Evolutionary conservation across 1,140 invertebrate genomes (phyloP).

Genomic region (Lepidotrigona ventralis): DNA sequence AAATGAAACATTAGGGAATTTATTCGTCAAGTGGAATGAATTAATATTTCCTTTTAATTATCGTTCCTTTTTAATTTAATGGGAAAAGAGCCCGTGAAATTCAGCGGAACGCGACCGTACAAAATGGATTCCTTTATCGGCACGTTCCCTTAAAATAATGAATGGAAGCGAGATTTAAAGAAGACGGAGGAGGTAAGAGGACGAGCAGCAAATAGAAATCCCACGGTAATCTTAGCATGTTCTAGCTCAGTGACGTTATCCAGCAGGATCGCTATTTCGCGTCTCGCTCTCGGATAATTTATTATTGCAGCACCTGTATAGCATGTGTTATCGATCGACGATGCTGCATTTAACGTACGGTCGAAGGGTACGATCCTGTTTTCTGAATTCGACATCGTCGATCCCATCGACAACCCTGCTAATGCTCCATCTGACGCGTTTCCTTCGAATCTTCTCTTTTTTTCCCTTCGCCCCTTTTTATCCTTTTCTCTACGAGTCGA

Average conservation of each 20-base stretch:
- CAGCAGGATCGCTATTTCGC: constrained; percentile 56
- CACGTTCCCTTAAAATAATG: constrained; percentile 21
- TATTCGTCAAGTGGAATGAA: background rate
- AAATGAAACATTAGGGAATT: background rate
- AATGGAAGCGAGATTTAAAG: constrained; percentile 42
- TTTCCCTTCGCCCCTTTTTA: background rate
- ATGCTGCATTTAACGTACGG: constrained; percentile 49
- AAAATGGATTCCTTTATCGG: constrained; percentile 22
- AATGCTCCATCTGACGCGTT: constrained; percentile 5
- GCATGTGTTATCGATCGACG: constrained; percentile 55
- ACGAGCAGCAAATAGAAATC: constrained; percentile 50
- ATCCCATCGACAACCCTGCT: background rate
- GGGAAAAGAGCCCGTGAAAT: background rate
- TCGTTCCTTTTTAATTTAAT: background rate
- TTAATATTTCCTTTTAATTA: background rate
- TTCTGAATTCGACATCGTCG: constrained; percentile 33
- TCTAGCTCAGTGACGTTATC: constrained; percentile 54
- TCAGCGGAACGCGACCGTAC: background rate
- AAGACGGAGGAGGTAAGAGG: constrained; percentile 6
- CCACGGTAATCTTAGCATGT: constrained; percentile 52
- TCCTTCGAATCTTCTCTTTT: background rate
- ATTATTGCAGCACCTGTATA: constrained; percentile 53
- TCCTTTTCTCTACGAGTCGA: background rate
- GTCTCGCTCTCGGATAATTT: constrained; percentile 57
- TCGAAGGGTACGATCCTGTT: constrained; percentile 31